A percentile compares a stretch with the other conserved stretches of the same genome.
Evolutionary conservation across 2,113 vertebrate species (phyloP).

Genomic region (Channa maculata): DNA sequence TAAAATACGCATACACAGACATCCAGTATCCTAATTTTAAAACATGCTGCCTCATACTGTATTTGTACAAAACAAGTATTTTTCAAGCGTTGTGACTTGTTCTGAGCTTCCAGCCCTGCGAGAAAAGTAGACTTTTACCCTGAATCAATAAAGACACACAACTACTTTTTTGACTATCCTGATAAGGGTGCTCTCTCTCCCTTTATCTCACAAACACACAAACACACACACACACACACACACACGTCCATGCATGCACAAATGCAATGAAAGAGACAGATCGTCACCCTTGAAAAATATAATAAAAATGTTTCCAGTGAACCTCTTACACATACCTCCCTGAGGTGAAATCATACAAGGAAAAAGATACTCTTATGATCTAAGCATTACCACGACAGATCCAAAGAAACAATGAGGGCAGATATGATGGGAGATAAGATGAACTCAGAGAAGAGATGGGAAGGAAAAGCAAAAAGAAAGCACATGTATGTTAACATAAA

Average conservation of each 20-base stretch:
- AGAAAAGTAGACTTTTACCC: constrained; percentile 36
- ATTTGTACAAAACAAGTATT: too few relatives aligned
- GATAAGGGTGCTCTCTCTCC: not conserved
- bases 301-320: constrained; percentile 11
- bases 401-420: not conserved
- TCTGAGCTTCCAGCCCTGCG: not conserved
- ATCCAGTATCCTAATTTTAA: too few relatives aligned
- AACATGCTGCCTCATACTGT: too few relatives aligned
- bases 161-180: constrained; percentile 33
- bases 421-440: not conserved
- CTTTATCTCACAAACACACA: not conserved
- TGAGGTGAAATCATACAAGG: not conserved
- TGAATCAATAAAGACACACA: constrained; percentile 31
- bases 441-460: not conserved
- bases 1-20: too few relatives aligned
- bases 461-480: not conserved
- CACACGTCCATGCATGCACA: too few relatives aligned
- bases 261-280: constrained; percentile 18
- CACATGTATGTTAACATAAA: not conserved
- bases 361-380: not conserved
- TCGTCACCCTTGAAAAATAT: constrained; percentile 44
- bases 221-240: not conserved
- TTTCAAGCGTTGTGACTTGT: not conserved
- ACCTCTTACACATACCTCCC: not conserved
- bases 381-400: too few relatives aligned